Conservation (phyloP, 2,113 vertebrate species). For the Boulengeromyrus knoepffleri region DNA sequence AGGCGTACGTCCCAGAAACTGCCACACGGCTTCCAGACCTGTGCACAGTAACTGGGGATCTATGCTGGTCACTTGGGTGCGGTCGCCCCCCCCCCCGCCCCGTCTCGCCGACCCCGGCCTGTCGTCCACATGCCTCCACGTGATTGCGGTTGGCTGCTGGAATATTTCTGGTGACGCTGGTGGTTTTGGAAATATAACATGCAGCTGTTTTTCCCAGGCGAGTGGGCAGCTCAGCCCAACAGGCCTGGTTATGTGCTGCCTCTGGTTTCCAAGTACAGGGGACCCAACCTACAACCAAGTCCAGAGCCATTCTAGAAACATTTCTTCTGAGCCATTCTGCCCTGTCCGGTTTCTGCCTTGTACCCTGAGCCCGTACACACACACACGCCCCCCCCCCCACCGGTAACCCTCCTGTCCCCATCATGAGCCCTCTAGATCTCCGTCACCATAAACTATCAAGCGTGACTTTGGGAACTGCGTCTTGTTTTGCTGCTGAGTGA, state of each 20-base stretch:
- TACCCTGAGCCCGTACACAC: neutral
- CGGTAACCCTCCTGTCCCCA: neutral
- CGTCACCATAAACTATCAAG: slow-evolving; percentile 2
- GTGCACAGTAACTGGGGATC: neutral
- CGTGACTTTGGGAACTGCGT: neutral
- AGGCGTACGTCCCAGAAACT: neutral
- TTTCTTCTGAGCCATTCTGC: neutral
- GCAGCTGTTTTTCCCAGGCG: neutral
- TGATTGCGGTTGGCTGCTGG: neutral
- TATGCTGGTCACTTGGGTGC: neutral
- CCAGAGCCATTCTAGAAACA: neutral
- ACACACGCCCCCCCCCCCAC: neutral
- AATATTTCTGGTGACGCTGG: slow-evolving; percentile 1
- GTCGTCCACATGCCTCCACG: neutral
- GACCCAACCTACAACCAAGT: neutral
- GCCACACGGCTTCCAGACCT: neutral
- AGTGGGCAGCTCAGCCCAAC: neutral
- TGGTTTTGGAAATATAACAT: neutral
- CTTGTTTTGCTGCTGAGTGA: neutral
- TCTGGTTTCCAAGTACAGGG: neutral
- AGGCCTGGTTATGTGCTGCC: neutral
- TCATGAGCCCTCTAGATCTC: neutral
- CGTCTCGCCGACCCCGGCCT: neutral
- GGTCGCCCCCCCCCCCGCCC: neutral
- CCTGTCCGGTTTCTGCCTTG: neutral